Conservation (phyloP, 1,140 invertebrate genomes). For the Drosophila chauvacae region DNA sequence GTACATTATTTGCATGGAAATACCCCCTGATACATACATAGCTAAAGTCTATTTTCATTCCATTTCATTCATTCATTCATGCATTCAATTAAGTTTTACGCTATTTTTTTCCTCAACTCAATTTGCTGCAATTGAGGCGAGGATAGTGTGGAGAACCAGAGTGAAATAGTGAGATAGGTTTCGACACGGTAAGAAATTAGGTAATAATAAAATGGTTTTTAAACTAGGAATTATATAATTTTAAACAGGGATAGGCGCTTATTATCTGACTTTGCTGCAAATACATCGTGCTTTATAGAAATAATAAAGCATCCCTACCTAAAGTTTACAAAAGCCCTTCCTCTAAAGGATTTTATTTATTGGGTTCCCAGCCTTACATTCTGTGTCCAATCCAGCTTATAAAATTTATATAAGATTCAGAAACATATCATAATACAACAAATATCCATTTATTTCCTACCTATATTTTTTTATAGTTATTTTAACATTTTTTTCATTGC, state of each 20-base stretch:
- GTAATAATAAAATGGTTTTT: background rate
- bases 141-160: conserved; percentile 1
- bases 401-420: no score
- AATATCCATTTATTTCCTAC: no score
- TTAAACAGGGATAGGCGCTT: background rate
- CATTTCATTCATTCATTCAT: conserved; percentile 66
- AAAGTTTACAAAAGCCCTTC: no score
- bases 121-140: conserved; percentile 66
- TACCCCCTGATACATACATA: conserved; percentile 20
- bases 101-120: conserved; percentile 49
- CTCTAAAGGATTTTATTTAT: no score
- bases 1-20: conserved; percentile 64
- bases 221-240: background rate
- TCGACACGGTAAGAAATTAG: conserved; percentile 1
- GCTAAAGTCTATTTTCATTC: conserved; percentile 55
- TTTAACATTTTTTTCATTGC: background rate
- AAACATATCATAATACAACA: no score
- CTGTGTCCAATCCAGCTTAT: no score
- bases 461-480: background rate
- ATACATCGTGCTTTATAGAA: background rate
- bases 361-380: no score
- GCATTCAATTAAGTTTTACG: conserved; percentile 70
- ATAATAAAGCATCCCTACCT: no score
- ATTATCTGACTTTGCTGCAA: no score
- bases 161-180: conserved; percentile 16